A percentile compares a stretch with the other conserved stretches of the same genome.
Evolutionary conservation across 2,888 invertebrate species (phyloP).

Genomic region (Thymelicus acteon): DNA sequence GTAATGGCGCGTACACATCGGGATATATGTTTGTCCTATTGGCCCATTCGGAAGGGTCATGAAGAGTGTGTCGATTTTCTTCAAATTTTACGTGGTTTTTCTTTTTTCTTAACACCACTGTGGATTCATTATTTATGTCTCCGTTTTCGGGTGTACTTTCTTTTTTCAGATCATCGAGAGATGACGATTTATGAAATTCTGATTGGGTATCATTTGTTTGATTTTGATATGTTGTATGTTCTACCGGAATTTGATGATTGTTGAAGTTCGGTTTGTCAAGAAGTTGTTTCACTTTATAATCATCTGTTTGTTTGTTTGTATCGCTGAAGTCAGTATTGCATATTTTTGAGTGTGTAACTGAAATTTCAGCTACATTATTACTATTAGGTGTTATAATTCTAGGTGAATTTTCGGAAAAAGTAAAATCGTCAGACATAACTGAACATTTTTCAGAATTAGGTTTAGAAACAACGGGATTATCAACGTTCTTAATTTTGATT

Average conservation of each 20-base stretch:
- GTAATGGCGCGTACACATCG: conserved; percentile 90
- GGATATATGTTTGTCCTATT: conserved; percentile 86
- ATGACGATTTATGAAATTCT: conserved; percentile 41
- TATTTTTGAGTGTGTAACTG: neutral
- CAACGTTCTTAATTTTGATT: conserved; percentile 25
- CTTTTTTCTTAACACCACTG: conserved; percentile 57
- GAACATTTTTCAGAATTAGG: conserved; percentile 8
- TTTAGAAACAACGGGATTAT: conserved; percentile 18
- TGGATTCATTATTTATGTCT: conserved; percentile 44
- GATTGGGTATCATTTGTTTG: conserved; percentile 4
- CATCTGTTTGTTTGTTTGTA: conserved; percentile 64
- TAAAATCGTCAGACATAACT: conserved; percentile 36
- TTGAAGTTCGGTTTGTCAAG: conserved; percentile 45
- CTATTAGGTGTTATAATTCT: neutral
- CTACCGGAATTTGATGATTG: neutral
- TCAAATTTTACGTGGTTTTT: conserved; percentile 49
- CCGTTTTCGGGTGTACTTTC: conserved; percentile 33
- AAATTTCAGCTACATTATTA: neutral
- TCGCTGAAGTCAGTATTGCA: conserved; percentile 40
- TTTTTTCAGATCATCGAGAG: conserved; percentile 50
- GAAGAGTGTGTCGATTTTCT: conserved; percentile 69
- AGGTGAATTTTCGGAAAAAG: conserved; percentile 5
- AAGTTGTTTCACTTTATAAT: conserved; percentile 69
- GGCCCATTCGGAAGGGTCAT: conserved; percentile 71
- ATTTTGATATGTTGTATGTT: neutral